Conservation (phyloP, 2,888 invertebrate genomes). For the Electrophaes corylata region DNA sequence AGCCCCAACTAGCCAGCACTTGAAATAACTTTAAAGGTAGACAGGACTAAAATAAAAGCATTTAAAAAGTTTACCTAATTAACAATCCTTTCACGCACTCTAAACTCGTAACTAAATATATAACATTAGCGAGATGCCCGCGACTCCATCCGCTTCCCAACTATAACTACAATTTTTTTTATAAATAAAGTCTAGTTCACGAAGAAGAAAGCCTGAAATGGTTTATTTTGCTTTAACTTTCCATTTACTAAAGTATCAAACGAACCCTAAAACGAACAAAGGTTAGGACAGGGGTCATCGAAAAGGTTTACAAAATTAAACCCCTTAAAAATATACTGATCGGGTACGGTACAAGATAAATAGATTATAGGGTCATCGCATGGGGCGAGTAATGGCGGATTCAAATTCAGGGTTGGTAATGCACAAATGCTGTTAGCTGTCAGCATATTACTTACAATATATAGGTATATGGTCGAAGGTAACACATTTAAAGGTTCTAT, state of each 20-base stretch:
- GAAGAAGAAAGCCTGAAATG: neutral
- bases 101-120: too few species aligned
- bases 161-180: too few species aligned
- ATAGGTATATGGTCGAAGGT: too few species aligned
- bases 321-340: conserved; percentile 34
- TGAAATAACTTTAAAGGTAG: too few species aligned
- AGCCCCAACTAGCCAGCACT: too few species aligned
- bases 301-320: conserved; percentile 47
- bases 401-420: conserved; percentile 48
- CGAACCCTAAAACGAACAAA: conserved; percentile 18
- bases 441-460: too few species aligned
- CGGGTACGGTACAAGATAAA: conserved; percentile 63
- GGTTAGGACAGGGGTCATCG: conserved; percentile 41
- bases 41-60: neutral
- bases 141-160: too few species aligned
- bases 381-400: conserved; percentile 45
- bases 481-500: too few species aligned
- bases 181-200: too few species aligned
- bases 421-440: conserved; percentile 69
- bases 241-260: neutral
- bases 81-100: neutral
- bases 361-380: conserved; percentile 63
- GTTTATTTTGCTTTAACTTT: neutral
- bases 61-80: neutral
- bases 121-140: too few species aligned